A percentile compares a stretch with the other conserved stretches of the same genome.
Conservation (phyloP, 2,113 vertebrate genomes). For the Falco punctatus region DNA sequence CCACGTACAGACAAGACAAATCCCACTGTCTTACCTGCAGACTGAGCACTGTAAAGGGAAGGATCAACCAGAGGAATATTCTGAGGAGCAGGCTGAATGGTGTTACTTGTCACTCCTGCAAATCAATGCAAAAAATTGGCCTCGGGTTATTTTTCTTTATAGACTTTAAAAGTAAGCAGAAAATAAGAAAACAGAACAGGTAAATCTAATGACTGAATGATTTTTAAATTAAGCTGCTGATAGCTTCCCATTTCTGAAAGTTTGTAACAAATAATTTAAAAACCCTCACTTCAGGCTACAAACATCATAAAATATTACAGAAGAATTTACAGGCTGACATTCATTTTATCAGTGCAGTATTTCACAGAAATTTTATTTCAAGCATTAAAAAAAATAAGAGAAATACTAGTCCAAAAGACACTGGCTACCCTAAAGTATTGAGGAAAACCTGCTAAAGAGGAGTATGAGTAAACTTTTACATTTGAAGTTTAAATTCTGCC, state of each 20-base stretch:
- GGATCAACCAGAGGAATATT: slow-evolving; percentile 81
- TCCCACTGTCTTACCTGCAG: slow-evolving; percentile 79
- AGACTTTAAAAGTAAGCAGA: background rate
- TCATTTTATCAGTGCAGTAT: background rate
- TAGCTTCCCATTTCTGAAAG: background rate
- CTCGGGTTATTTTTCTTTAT: background rate
- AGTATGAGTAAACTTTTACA: background rate
- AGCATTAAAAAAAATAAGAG: background rate
- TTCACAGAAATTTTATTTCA: background rate
- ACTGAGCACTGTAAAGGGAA: slow-evolving; percentile 78
- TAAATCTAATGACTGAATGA: background rate
- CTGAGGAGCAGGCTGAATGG: slow-evolving; percentile 82
- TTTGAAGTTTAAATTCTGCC: background rate
- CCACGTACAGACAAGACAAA: background rate
- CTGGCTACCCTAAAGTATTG: background rate
- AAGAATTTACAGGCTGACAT: background rate
- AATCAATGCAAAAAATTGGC: slow-evolving; percentile 13
- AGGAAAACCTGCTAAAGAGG: background rate
- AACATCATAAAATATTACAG: background rate
- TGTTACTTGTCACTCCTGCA: slow-evolving; percentile 81
- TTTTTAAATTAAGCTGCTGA: background rate
- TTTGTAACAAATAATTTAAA: background rate
- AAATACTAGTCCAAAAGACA: background rate
- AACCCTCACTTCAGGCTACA: background rate
- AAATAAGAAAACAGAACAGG: background rate